Percentiles rank a stretch among this genome's conserved stretches.
These are phyloP conservation scores for Bombyx mandarina DNA, from an alignment of 1,140 invertebrate genomes.

Conservation along the genomic window DNA sequence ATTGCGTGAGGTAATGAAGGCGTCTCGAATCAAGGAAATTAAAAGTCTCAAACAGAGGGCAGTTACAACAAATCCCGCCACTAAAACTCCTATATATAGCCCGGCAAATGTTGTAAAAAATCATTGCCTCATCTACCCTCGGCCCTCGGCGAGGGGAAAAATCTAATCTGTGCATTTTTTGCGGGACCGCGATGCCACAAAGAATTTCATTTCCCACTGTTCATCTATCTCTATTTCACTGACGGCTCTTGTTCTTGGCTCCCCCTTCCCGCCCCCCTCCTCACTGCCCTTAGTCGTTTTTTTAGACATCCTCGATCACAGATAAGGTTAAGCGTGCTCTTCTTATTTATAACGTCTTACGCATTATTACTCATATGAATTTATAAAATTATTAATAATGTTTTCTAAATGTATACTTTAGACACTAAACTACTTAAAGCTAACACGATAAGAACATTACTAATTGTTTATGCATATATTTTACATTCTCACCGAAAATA, in stretches of 20 bases:
- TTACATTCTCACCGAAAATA: not conserved
- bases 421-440: no score
- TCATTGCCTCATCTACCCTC: constrained; percentile 65
- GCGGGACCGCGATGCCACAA: constrained; percentile 72
- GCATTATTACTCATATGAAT: no score
- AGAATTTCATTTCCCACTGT: constrained; percentile 73
- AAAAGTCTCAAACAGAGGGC: constrained; percentile 64
- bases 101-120: constrained; percentile 65
- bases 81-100: constrained; percentile 68
- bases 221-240: constrained; percentile 72
- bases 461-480: no score
- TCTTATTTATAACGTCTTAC: constrained; percentile 38
- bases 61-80: constrained; percentile 63
- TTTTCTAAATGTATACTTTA: no score
- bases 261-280: constrained; percentile 28
- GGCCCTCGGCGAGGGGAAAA: constrained; percentile 66
- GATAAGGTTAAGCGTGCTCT: constrained; percentile 66
- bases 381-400: no score
- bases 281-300: constrained; percentile 41
- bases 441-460: no score
- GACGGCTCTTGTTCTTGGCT: constrained; percentile 66
- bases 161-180: constrained; percentile 74
- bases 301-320: constrained; percentile 66
- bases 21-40: constrained; percentile 61
- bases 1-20: constrained; percentile 8